Base-by-base conservation (phyloP, 2,113 vertebrate genomes). In the Cromileptes altivelis region DNA sequence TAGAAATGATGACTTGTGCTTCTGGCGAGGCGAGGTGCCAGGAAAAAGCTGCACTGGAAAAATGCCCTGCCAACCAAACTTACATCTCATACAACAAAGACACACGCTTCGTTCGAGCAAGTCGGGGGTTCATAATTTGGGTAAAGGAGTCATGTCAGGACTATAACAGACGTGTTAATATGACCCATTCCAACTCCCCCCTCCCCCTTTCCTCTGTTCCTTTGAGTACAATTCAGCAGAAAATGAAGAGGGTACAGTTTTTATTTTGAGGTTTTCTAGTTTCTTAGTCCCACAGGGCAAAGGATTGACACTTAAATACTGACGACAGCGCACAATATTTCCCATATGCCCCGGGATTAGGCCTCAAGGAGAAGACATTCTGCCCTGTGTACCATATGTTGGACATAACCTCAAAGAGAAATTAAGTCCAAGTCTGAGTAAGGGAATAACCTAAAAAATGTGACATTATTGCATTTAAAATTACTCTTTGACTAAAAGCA, bases 21-120 rank as follows among this genome's bases (percentile, higher is more conserved):
- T 77, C 58, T 82, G 82, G 87, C 72, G 37, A 77, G 77, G 84
- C 52, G 14, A 30, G 18, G 47, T 81, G 91, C 94, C 92, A 93
- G 90, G 90, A 90, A 91, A 92, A 92, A 88, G 81, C 81, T 86
- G 78, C 86, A 90, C 88, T 90, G 89, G 88, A 91, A 93, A 92
- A 85, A 86, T 85, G 75, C 86, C 84, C 65, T 80, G 86, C 82
- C 84, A 89, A 88, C 87, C 75, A 72, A 73, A 88, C 65, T 62
- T 78, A 81, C 75, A 74, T 86, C 68, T 89, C 60, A 84, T 72
- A 85, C 86, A 89, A 90, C 85, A 84, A 90, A 89, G 73, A 78
- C 67, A 72, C 64, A 56, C n/a, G 53, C 82, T 81, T 85, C 9
- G n/a, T 70, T 84, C 73, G 37, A 80, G 61, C 71, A 79, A 85